Percentiles rank a stretch among this genome's conserved stretches.
phyloP scores from a whole-genome alignment of 2,888 invertebrate species.

The Ennomos erosarius region DNA sequence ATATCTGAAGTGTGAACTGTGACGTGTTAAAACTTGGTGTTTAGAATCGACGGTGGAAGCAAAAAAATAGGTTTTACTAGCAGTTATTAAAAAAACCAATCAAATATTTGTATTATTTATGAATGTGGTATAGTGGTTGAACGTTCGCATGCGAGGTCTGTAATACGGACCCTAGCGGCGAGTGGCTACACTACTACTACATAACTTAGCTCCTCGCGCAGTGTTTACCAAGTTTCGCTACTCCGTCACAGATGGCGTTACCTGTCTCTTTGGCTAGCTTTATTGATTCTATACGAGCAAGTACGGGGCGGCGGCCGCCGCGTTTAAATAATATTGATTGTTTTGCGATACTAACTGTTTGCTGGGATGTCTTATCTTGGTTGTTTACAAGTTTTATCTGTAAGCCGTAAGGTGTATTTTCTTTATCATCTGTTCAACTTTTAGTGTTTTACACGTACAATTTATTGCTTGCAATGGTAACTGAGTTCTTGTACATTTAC shows the following conservation, averaged over 20 bases:
- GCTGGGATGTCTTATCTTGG: slow-evolving; percentile 53
- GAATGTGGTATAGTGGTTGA: too few species aligned
- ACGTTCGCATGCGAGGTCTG: background rate
- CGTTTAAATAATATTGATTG: slow-evolving; percentile 67
- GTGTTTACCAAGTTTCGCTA: slow-evolving; percentile 32
- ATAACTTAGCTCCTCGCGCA: background rate
- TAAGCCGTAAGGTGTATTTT: slow-evolving; percentile 40
- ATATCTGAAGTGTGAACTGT: background rate
- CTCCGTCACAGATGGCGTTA: slow-evolving; percentile 43
- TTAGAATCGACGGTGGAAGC: too few species aligned
- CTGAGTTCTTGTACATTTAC: too few species aligned
- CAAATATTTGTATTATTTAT: too few species aligned
- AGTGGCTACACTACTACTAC: slow-evolving; percentile 34
- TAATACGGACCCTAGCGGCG: slow-evolving; percentile 17
- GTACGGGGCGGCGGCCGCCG: slow-evolving; percentile 42
- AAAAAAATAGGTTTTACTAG: too few species aligned
- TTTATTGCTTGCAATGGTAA: background rate
- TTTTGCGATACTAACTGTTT: slow-evolving; percentile 62
- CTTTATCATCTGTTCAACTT: slow-evolving; percentile 31
- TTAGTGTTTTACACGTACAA: slow-evolving; percentile 9
- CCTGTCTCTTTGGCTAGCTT: slow-evolving; percentile 10
- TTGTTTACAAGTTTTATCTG: slow-evolving; percentile 46
- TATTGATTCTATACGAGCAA: slow-evolving; percentile 21
- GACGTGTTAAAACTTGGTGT: too few species aligned
- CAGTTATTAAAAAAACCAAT: too few species aligned